These are phyloP conservation scores for Microchirus variegatus DNA, from an alignment of 2,797 vertebrate genomes.

Conservation along the genomic window DNA sequence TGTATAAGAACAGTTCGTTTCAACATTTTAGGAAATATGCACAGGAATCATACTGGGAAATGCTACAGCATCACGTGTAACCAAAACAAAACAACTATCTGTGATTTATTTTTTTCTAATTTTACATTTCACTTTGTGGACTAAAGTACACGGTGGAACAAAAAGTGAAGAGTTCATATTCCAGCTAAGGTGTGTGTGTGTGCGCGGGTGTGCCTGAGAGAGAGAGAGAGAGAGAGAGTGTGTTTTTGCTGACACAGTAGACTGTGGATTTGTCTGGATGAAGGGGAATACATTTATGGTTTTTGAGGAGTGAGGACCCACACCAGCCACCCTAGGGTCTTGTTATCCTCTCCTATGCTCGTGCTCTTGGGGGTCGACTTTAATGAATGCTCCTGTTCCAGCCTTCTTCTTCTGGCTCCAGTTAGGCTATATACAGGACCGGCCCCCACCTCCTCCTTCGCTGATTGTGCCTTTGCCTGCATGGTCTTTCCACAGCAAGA, in stretches of 20 bases:
- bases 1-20: too few relatives aligned
- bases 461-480: slow-evolving; percentile 46
- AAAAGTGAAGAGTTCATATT: slow-evolving; percentile 43
- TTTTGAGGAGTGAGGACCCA: slow-evolving; percentile 75
- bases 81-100: background rate
- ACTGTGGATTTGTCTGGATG: slow-evolving; percentile 75
- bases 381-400: slow-evolving; percentile 83
- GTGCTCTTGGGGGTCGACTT: slow-evolving; percentile 76
- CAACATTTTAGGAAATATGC: too few relatives aligned
- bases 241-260: slow-evolving; percentile 75
- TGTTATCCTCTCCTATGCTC: slow-evolving; percentile 82
- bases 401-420: slow-evolving; percentile 75
- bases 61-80: background rate
- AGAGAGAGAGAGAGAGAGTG: background rate
- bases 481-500: slow-evolving; percentile 56
- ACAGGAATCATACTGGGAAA: too few relatives aligned
- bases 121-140: slow-evolving; percentile 36
- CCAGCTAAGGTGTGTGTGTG: slow-evolving; percentile 36
- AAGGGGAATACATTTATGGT: slow-evolving; percentile 80
- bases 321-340: slow-evolving; percentile 82
- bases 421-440: slow-evolving; percentile 75
- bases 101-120: slow-evolving; percentile 18
- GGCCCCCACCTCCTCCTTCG: slow-evolving; percentile 28
- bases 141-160: slow-evolving; percentile 40
- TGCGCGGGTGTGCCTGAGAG: slow-evolving; percentile 6